phyloP scores from a whole-genome alignment of 2,797 vertebrate species.

The Pseudocheirus occidentalis region DNA sequence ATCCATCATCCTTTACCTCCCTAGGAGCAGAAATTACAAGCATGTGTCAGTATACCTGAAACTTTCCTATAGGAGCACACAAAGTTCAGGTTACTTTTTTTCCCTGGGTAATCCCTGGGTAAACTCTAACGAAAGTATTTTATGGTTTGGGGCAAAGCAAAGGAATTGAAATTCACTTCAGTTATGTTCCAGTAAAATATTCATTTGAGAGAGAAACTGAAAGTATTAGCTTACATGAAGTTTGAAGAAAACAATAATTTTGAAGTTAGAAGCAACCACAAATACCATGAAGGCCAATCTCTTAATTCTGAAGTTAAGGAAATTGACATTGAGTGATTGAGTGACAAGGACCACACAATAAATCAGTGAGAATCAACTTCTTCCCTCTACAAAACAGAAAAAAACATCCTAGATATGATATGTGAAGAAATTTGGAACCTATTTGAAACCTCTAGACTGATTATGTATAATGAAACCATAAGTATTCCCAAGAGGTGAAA shows the following conservation, averaged over 20 bases:
- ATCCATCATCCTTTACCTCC: background rate
- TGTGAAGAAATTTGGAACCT: background rate
- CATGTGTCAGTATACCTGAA: background rate
- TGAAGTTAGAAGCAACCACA: background rate
- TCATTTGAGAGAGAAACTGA: background rate
- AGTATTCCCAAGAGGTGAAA: background rate
- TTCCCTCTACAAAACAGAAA: background rate
- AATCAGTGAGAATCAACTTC: background rate
- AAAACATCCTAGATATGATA: background rate
- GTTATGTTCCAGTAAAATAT: background rate
- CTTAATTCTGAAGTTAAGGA: background rate
- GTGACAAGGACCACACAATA: background rate
- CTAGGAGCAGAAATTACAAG: background rate
- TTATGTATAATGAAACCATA: background rate
- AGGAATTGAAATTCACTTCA: background rate
- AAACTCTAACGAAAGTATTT: background rate
- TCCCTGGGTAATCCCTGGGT: background rate
- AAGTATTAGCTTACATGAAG: background rate
- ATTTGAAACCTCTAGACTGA: background rate
- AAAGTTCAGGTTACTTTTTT: background rate
- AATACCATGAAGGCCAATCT: background rate
- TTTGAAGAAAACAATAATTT: slow-evolving; percentile 3
- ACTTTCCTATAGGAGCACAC: background rate
- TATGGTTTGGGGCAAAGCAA: slow-evolving; percentile 26
- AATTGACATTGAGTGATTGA: background rate